Evolutionary conservation across 2,113 vertebrate genomes (phyloP).

Genomic region (Entelurus aequoreus): DNA sequence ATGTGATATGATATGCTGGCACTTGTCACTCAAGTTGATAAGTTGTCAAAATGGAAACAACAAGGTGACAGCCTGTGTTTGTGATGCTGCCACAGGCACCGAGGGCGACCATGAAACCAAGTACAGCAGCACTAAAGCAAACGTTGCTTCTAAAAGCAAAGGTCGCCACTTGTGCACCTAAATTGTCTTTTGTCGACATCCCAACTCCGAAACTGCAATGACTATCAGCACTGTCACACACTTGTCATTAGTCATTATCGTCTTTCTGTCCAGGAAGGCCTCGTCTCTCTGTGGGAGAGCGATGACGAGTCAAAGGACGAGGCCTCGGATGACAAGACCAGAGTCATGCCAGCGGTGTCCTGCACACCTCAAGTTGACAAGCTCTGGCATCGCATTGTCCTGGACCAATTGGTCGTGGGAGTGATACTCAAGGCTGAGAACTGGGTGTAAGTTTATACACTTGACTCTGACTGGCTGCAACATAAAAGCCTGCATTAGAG

Average conservation of each 20-base stretch:
- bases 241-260: constrained; percentile 45
- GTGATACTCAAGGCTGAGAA: constrained; percentile 69
- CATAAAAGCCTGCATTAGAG: too few species aligned
- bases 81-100: constrained; percentile 1
- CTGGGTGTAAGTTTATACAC: constrained; percentile 68
- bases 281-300: constrained; percentile 84
- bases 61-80: background rate
- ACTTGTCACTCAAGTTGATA: constrained; percentile 24
- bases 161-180: background rate
- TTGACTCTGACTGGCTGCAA: too few species aligned
- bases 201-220: constrained; percentile 27
- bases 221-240: constrained; percentile 41
- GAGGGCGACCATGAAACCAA: constrained; percentile 4
- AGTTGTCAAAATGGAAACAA: constrained; percentile 17
- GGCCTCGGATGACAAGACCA: constrained; percentile 46
- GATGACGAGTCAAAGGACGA: constrained; percentile 65
- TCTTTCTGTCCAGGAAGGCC: constrained; percentile 73
- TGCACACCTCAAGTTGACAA: constrained; percentile 69
- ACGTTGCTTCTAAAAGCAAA: constrained; percentile 2
- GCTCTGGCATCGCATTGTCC: constrained; percentile 82
- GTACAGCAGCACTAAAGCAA: background rate
- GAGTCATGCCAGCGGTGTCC: constrained; percentile 37
- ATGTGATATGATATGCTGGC: background rate
- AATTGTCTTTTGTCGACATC: constrained; percentile 20
- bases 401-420: constrained; percentile 81